Evolutionary conservation across 1,140 invertebrate species (phyloP), one percentile per base, ranked within the genome.

Genomic region (Caerostris extrusa): DNA sequence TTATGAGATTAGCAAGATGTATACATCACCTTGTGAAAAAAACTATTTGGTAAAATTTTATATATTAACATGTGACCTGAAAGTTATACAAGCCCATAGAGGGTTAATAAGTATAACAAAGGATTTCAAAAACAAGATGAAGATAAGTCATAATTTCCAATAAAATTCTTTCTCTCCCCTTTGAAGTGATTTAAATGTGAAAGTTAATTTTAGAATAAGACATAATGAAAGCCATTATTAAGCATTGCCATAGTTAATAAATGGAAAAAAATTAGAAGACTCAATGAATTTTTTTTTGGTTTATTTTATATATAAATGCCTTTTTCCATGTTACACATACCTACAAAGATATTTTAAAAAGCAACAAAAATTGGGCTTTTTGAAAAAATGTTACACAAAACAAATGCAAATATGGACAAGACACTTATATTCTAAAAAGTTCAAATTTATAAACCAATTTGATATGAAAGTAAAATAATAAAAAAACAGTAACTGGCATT

Each of bases 291-390:
- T 91, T 34, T 91, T 8, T 58, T 82, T 56, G 19, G 34, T 93
- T 93, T 93, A 93, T 92, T 92, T 34, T 67, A 60, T 91, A 87
- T 93, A 93, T 87, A 93, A 93, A 93, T 93, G 82, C 91, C 83
- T 50, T 92, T 91, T 93, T 85, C 91, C 81, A 85, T 67, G 91
- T 71, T 93, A 93, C 91, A 93, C 50, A 93, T 93, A 93, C 91
- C 91, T 93, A 93, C 91, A 93, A 83, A 71, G 77, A 85, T 69
- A 58, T 93, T 55, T 87, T 64, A 61, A 67, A 55, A 69, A 93
- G 82, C 64, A 93, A 82, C 82, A 64, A 87, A 71, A 55, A 34
- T 93, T 93, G 91, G 91, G 82, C 91, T 93, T 69, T 71, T 56
- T 86, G 86, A 87, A 87, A 83, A 91, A 53, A 34, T 69, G 53